These are phyloP conservation scores for Drosophila rellima DNA, from an alignment of 2,888 invertebrate genomes.

Conservation along the genomic window DNA sequence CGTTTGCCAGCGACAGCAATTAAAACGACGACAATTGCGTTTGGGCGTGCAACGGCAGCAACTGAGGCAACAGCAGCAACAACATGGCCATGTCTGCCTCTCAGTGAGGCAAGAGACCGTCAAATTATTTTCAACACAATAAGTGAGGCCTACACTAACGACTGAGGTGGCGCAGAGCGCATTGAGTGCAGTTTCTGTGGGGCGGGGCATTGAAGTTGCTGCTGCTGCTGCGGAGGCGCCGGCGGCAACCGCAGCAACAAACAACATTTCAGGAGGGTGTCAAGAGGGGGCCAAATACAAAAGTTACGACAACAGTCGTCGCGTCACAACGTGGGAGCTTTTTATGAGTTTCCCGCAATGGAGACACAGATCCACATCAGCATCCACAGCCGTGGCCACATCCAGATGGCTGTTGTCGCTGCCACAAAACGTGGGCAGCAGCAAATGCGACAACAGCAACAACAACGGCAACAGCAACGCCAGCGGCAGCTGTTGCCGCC, in stretches of 20 bases:
- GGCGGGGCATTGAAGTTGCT: neutral
- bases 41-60: conserved; percentile 59
- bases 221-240: conserved; percentile 62
- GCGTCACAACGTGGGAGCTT: conserved; percentile 78
- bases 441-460: conserved; percentile 27
- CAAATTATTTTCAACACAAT: conserved; percentile 61
- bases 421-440: conserved; percentile 71
- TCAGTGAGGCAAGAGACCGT: conserved; percentile 56
- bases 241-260: conserved; percentile 51
- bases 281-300: conserved; percentile 24
- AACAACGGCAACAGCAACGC: conserved; percentile 31
- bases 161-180: conserved; percentile 46
- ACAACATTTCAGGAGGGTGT: conserved; percentile 53
- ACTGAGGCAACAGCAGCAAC: conserved; percentile 26
- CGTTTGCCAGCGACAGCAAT: conserved; percentile 64
- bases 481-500: conserved; percentile 79
- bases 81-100: conserved; percentile 21
- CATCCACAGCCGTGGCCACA: conserved; percentile 42
- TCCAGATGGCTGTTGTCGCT: conserved; percentile 47
- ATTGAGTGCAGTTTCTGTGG: conserved; percentile 22
- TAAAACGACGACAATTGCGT: conserved; percentile 77
- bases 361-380: conserved; percentile 38
- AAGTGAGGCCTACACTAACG: conserved; percentile 50
- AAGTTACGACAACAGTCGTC: conserved; percentile 69
- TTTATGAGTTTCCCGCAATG: conserved; percentile 72